Evolutionary conservation across 2,113 vertebrate genomes (phyloP), one percentile per base, ranked within the genome.

Genomic region (Cololabis saira): DNA sequence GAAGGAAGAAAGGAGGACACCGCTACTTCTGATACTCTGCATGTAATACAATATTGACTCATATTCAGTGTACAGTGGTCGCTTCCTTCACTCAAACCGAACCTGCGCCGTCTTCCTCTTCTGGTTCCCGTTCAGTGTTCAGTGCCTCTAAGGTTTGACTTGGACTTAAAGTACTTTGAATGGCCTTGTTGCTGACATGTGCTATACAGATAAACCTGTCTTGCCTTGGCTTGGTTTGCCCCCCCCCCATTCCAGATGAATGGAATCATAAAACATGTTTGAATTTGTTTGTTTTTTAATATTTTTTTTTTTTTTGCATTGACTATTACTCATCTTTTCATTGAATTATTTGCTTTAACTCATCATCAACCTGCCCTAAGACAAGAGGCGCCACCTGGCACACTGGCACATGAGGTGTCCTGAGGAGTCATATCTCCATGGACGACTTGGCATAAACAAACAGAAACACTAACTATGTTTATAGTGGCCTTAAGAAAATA

Each of bases 1-100:
- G 67, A 61, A 88, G 81, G 71, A 81, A 81, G 71, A 75, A 71
- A 86, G 86, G 71, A 78, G 74, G 76, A 87, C 78, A 81, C 67
- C 37, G 61, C 73, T 49, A 51, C 79, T 61, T 70, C 77, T 60
- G 69, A 71, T 47, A 62, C 63, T 69, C 54, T 59, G 74, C 71
- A 51, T 76, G 74, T 51, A 78, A 75, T 24, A 68, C 73, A 68
- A 87, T 84, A 61, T 74, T 62, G 67, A 40, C 71, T 45, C 17
- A n/a, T 45, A 30, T 47, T 48, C 22, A 41, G 50, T 60, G 60
- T 21, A 41, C 60, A 41, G 47, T 66, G 66, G 73, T 65, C 45
- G 52, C 24, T 44, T 87, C 27, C 49, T 60, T 60, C 52, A 45
- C 53, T 43, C 44, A 16, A 49, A 74, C 9, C 66, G 47, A 66